Evolutionary conservation across 2,113 vertebrate species (phyloP), one percentile per base, ranked within the genome.

Genomic region (Caretta caretta): DNA sequence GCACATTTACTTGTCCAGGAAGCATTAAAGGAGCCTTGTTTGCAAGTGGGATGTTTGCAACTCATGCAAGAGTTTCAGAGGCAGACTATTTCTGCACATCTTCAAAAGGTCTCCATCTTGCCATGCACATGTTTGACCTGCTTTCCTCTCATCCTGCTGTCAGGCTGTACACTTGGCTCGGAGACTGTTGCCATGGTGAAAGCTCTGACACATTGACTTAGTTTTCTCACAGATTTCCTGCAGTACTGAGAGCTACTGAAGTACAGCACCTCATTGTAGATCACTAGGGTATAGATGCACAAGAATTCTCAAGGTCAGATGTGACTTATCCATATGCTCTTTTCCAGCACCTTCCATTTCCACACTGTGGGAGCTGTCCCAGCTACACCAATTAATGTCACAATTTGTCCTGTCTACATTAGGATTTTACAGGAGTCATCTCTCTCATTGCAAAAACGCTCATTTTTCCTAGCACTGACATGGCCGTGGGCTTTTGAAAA

Each of bases 171-270:
- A 90, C 86, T 38, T 56, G 80, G 51, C 56, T 89, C 62, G 1
- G 59, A 42, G 49, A 75, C 13, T 78, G 96, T 95, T 93, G 93
- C 94, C 93, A 96, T 89, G 86, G 92, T 91, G 83, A 96, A 89
- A 87, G 93, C 94, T 94, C 89, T 93, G 86, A 91, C 95, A 93
- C 87, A 85, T 90, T 91, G 46, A 49, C 38, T 72, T 8, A 1
- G 54, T 93, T 94, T 93, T 92, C 97, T 86, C 94, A 90, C 92
- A 83, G 50, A 85, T 92, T 93, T 96, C 92, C 94, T 91, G 91
- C 93, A 49, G 89, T 65, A 82, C 53, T 72, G 38, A 59, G 57
- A 96, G 29, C 78, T 3, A 80, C 76, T 1, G 90, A 85, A 81
- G 87, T 96, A 95, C 42, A 81, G 80, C 93, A 87, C 56, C 83